phyloP scores from a whole-genome alignment of 2,797 vertebrate genomes.

The Podarcis lilfordi region DNA sequence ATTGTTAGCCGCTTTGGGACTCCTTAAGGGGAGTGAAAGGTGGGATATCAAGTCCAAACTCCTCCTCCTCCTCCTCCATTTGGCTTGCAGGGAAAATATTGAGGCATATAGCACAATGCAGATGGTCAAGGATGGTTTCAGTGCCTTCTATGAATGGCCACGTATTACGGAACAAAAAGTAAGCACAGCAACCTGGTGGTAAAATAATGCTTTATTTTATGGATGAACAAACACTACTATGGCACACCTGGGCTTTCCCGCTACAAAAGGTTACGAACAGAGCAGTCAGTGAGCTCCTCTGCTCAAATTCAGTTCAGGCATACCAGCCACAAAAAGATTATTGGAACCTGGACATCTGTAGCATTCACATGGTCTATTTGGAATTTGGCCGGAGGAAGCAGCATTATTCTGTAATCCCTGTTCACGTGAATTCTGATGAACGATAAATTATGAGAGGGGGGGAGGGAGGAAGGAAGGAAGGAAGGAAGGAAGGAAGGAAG shows the following conservation, averaged over 20 bases:
- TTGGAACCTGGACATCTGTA: slow-evolving; percentile 52
- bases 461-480: neutral
- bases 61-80: neutral
- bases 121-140: neutral
- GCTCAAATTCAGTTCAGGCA: slow-evolving; percentile 52
- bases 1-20: too few relatives aligned
- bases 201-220: slow-evolving; percentile 93
- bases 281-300: slow-evolving; percentile 61
- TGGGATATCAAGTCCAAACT: too few relatives aligned
- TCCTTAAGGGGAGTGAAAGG: too few relatives aligned
- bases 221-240: slow-evolving; percentile 87
- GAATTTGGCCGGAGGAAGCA: slow-evolving; percentile 70
- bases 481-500: neutral
- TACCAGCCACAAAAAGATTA: slow-evolving; percentile 42
- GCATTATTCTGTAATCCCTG: slow-evolving; percentile 58
- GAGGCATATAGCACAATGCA: neutral
- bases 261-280: slow-evolving; percentile 75
- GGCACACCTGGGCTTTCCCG: slow-evolving; percentile 81
- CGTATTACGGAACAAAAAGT: slow-evolving; percentile 41
- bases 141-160: neutral
- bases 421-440: slow-evolving; percentile 60
- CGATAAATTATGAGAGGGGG: slow-evolving; percentile 60
- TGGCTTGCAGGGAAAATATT: neutral
- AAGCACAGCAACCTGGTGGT: slow-evolving; percentile 77
- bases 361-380: slow-evolving; percentile 62